These are phyloP conservation scores for Acrocephalus kingi DNA, from an alignment of 2,113 vertebrate species.

Conservation along the genomic window DNA sequence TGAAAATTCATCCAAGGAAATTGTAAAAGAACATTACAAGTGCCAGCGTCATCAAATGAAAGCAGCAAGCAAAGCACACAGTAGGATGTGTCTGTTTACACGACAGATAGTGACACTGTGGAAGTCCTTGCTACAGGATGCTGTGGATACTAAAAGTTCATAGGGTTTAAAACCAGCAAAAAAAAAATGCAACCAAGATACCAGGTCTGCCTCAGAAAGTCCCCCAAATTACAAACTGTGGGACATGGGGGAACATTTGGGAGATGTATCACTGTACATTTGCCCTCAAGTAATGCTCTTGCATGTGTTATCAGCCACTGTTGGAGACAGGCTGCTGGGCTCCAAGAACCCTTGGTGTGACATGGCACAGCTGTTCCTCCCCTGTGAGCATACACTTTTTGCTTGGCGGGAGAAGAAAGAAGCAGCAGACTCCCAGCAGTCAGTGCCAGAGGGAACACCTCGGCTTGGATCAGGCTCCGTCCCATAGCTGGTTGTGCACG, in stretches of 20 bases:
- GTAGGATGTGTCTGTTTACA: neutral
- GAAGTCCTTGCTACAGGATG: neutral
- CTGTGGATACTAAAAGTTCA: neutral
- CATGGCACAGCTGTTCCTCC: conserved; percentile 36
- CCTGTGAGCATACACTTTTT: neutral
- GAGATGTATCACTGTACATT: neutral
- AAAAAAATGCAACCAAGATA: neutral
- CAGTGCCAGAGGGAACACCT: neutral
- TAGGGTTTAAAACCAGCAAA: neutral
- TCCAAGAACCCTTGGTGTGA: conserved; percentile 22
- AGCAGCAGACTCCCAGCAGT: neutral
- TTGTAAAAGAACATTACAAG: neutral
- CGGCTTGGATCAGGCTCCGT: neutral
- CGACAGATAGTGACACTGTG: neutral
- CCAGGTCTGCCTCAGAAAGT: neutral
- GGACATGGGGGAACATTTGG: neutral
- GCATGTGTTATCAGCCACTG: neutral
- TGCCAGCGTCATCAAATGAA: neutral
- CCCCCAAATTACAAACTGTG: neutral
- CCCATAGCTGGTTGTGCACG: neutral
- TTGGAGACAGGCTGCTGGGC: conserved; percentile 49
- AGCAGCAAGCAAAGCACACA: neutral
- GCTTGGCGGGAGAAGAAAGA: neutral
- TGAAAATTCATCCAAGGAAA: neutral
- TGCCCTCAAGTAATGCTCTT: neutral